phyloP scores from a whole-genome alignment of 2,888 invertebrate genomes.

The Hyles lineata region DNA sequence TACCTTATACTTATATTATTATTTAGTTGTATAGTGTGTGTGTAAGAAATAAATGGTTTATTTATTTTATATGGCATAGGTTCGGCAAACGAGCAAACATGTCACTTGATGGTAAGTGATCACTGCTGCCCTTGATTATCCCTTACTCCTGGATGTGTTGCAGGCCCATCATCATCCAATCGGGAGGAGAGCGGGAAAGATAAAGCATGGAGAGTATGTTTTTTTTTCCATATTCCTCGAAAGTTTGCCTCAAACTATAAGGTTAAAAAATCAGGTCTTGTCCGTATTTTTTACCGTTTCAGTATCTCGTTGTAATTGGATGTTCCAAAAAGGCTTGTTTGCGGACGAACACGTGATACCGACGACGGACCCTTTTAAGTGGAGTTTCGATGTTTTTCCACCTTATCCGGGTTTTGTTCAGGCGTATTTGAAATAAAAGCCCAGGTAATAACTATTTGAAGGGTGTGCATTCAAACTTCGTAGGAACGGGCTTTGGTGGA shows the following conservation, averaged over 20 bases:
- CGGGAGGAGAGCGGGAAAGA: neutral
- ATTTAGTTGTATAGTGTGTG: too few relatives aligned
- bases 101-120: too few relatives aligned
- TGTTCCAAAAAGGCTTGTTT: constrained; percentile 16
- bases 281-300: neutral
- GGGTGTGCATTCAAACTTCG: too few relatives aligned
- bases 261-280: neutral
- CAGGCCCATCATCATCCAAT: neutral
- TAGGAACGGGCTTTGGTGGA: too few relatives aligned
- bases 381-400: neutral
- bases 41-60: too few relatives aligned
- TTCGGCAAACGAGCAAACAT: too few relatives aligned
- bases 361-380: neutral
- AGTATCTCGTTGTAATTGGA: constrained; percentile 5
- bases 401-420: neutral
- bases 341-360: neutral
- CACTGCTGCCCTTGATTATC: too few relatives aligned
- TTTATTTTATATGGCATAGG: too few relatives aligned
- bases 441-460: too few relatives aligned
- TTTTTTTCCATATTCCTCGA: neutral
- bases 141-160: too few relatives aligned
- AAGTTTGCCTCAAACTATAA: neutral
- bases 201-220: too few relatives aligned
- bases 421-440: neutral
- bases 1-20: too few relatives aligned